phyloP scores from a whole-genome alignment of 2,797 vertebrate species.

The Liparis tanakae region DNA sequence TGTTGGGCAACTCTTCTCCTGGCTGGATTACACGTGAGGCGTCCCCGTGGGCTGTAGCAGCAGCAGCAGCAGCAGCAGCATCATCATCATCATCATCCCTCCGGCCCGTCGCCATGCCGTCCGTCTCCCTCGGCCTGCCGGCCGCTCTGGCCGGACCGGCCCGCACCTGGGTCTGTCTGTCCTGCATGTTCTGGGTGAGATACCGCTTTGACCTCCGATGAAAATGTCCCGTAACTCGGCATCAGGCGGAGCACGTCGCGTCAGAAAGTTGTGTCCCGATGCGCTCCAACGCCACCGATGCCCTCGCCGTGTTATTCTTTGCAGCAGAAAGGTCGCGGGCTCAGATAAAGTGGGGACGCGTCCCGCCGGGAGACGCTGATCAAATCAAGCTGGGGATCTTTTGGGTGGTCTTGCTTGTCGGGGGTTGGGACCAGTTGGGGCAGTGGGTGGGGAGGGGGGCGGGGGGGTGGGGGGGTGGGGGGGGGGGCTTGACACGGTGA shows the following conservation, averaged over 20 bases:
- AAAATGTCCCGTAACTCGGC: too few species aligned
- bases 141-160: constrained; percentile 82
- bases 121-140: constrained; percentile 82
- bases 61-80: constrained; percentile 47
- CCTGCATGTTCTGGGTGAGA: constrained; percentile 97
- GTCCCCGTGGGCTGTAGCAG: constrained; percentile 49
- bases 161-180: constrained; percentile 93
- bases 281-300: background rate
- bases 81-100: too few species aligned
- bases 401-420: constrained; percentile 72
- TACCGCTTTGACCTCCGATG: background rate
- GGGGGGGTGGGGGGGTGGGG: constrained; percentile 49
- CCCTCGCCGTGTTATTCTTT: background rate
- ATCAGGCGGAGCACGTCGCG: too few species aligned
- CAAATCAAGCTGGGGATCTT: constrained; percentile 35
- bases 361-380: constrained; percentile 21
- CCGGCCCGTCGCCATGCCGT: constrained; percentile 76
- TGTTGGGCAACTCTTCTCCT: constrained; percentile 40
- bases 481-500: constrained; percentile 65
- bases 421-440: constrained; percentile 59
- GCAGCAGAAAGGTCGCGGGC: background rate
- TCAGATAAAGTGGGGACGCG: background rate
- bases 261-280: background rate
- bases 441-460: constrained; percentile 57
- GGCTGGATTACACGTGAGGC: constrained; percentile 67